Base-by-base conservation (phyloP, 1,140 invertebrate species). In the Nasonia longicornis region DNA sequence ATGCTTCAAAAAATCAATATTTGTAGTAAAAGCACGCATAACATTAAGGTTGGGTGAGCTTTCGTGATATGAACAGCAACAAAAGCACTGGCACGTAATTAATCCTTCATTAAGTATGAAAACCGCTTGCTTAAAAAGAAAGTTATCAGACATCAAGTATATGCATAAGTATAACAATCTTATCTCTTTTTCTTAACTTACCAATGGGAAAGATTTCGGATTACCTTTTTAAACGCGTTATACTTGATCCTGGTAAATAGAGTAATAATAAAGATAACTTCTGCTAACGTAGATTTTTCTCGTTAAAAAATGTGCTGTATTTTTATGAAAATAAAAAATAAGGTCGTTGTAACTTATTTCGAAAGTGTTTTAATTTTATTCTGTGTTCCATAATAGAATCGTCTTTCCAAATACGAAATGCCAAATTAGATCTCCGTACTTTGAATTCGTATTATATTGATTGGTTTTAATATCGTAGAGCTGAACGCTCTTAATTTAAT, bases 1-100 rank as follows among this genome's bases (percentile, higher is more conserved):
- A 80, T 74, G 70, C 31, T 76, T 76, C 14, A 76, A 71, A 81
- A 81, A 76, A 81, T 81, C 73, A 76, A 76, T 81, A 81, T 81
- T 81, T 66, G 45, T 64, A 73, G 58, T 80, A 52, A 75, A 75
- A 69, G 79, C 79, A 80, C 72, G 79, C 69, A 75, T 42, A 58
- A 79, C 69, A 80, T 80, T 64, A 75, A 75, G 63, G 63, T 75
- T 80, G 63, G 66, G 66, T 76, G 73, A 81, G 66, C 73, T 81
- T 81, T 77, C 67, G 66, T 71, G 74, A 81, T 77, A 45, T 52
- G 12, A 81, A 66, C 20, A 45, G 69, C 38, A 31, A 63, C 73
- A 72, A 73, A 81, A 73, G 52, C 58, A 71, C 52, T 81, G 35
- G 80, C 80, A 81, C 69, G 75, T 48, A 66, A 74, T 71, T 78